These are phyloP conservation scores for Steinernema carpocapsae DNA, from an alignment of 2,888 invertebrate species.

Conservation along the genomic window DNA sequence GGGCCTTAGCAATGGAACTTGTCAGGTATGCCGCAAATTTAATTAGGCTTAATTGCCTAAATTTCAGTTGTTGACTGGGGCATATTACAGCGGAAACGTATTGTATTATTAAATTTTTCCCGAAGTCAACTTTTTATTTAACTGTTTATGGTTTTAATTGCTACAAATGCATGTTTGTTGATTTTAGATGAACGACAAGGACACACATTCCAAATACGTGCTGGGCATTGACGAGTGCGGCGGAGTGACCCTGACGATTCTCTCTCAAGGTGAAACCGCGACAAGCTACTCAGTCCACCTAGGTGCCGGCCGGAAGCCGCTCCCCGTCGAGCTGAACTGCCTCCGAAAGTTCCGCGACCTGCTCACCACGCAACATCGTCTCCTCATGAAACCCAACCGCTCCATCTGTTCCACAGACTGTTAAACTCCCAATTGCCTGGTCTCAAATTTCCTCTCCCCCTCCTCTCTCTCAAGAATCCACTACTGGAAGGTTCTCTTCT, in stretches of 20 bases:
- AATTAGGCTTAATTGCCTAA: too few species aligned
- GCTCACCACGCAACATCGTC: slow-evolving; percentile 15
- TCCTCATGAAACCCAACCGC: slow-evolving; percentile 13
- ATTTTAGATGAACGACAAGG: slow-evolving; percentile 32
- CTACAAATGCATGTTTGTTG: too few species aligned
- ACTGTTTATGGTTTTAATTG: too few species aligned
- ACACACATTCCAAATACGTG: slow-evolving; percentile 26
- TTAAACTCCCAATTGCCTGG: slow-evolving; percentile 16
- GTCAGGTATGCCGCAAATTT: background rate
- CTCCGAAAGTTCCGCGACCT: slow-evolving; percentile 27
- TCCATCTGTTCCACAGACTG: slow-evolving; percentile 28
- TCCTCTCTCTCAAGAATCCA: background rate
- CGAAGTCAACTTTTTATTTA: too few species aligned
- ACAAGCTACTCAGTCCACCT: slow-evolving; percentile 14
- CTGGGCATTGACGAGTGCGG: slow-evolving; percentile 16
- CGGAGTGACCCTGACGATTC: slow-evolving; percentile 23
- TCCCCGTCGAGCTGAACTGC: background rate
- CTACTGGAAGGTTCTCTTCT: slow-evolving; percentile 13
- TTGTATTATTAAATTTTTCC: too few species aligned
- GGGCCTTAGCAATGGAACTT: slow-evolving; percentile 24
- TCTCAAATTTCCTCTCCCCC: background rate
- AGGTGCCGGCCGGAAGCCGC: slow-evolving; percentile 15
- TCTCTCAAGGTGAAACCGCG: background rate
- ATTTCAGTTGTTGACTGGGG: too few species aligned
- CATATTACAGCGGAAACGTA: too few species aligned